These are phyloP conservation scores for Leptinotarsa defecta DNA, from an alignment of 1,140 invertebrate genomes.

Conservation along the genomic window DNA sequence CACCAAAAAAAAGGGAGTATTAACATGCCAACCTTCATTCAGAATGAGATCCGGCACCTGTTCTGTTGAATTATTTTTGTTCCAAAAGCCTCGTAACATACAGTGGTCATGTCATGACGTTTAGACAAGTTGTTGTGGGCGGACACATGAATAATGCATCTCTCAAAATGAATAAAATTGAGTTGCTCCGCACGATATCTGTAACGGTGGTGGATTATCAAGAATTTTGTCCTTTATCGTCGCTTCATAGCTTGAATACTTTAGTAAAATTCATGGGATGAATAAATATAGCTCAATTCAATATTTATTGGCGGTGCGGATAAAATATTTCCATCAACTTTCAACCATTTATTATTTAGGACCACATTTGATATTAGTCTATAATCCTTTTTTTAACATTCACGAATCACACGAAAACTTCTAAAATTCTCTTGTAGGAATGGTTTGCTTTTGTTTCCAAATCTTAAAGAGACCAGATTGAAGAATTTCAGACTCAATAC, in stretches of 20 bases:
- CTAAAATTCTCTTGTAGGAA: too few relatives aligned
- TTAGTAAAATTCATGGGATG: too few relatives aligned
- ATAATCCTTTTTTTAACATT: too few relatives aligned
- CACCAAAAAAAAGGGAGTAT: not conserved
- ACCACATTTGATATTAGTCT: too few relatives aligned
- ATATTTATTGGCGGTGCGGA: too few relatives aligned
- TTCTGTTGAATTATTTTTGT: slow-evolving; percentile 3
- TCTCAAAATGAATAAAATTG: slow-evolving; percentile 31
- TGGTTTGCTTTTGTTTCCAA: too few relatives aligned
- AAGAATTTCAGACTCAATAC: too few relatives aligned
- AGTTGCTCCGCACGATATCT: slow-evolving; percentile 12
- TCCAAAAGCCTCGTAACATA: slow-evolving; percentile 11
- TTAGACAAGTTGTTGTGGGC: slow-evolving; percentile 34
- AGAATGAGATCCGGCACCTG: slow-evolving; percentile 11
- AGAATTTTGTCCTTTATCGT: not conserved
- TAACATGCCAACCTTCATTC: not conserved
- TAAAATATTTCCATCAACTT: too few relatives aligned
- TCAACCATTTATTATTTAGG: too few relatives aligned
- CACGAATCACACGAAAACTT: too few relatives aligned
- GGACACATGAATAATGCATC: slow-evolving; percentile 40
- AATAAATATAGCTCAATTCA: too few relatives aligned
- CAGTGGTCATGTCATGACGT: slow-evolving; percentile 25
- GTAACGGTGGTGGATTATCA: not conserved
- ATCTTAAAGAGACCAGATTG: too few relatives aligned
- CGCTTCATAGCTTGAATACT: not conserved